Evolutionary conservation across 23 tunicate genomes (phyloP).

Genomic region (Diplosoma virens): DNA sequence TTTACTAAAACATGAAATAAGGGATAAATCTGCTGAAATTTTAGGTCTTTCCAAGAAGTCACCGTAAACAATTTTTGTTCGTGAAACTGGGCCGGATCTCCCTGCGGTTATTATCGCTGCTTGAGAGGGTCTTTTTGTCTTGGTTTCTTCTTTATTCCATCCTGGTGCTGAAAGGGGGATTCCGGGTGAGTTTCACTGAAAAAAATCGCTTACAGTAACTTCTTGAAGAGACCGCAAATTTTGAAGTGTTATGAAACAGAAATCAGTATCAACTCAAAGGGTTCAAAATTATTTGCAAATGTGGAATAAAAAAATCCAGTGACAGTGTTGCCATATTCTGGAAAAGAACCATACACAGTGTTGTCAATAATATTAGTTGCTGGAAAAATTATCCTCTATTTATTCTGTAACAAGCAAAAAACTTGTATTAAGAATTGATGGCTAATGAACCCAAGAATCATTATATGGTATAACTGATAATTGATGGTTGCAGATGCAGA

Average conservation of each 20-base stretch:
- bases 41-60: no score
- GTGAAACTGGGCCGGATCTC: slow-evolving; percentile 5
- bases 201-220: no score
- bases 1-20: background rate
- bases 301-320: background rate
- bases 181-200: no score
- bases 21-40: background rate
- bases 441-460: background rate
- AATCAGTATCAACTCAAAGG: background rate
- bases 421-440: slow-evolving; percentile 7
- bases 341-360: slow-evolving; percentile 4
- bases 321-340: slow-evolving; percentile 4
- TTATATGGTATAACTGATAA: slow-evolving; percentile 6
- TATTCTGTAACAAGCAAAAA: background rate
- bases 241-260: no score
- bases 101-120: no score
- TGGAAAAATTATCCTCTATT: slow-evolving; percentile 3
- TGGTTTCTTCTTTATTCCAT: no score
- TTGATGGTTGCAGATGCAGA: slow-evolving; percentile 7
- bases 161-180: no score
- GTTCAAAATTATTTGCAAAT: background rate
- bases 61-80: no score
- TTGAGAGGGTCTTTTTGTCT: no score
- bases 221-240: no score
- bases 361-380: background rate